phyloP scores from a whole-genome alignment of 2,888 invertebrate species.

The Imbricaverruca yamaguchii region DNA sequence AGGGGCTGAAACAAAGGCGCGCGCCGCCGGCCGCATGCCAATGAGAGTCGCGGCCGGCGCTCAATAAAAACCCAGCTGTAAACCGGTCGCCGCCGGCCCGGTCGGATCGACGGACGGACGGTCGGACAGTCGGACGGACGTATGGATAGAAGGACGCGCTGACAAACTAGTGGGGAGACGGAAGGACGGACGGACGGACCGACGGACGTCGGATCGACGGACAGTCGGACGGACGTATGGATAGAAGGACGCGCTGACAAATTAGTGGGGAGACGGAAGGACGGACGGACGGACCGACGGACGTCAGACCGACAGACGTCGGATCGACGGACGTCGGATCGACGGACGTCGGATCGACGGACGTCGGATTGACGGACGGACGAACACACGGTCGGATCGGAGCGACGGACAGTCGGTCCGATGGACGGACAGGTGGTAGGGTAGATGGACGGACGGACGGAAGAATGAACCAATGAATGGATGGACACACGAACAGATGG shows the following conservation, averaged over 20 bases:
- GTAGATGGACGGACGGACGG: too few relatives aligned
- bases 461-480: too few relatives aligned
- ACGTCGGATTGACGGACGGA: neutral
- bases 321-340: too few relatives aligned
- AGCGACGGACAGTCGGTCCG: too few relatives aligned
- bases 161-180: neutral
- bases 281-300: neutral
- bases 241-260: too few relatives aligned
- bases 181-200: neutral
- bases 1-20: constrained; percentile 20
- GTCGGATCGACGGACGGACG: neutral
- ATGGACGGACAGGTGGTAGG: too few relatives aligned
- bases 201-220: neutral
- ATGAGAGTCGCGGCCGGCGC: neutral
- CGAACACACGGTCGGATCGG: too few relatives aligned
- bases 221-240: too few relatives aligned
- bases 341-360: neutral
- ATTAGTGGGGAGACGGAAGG: neutral
- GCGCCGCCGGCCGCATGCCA: constrained; percentile 14
- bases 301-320: too few relatives aligned
- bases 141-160: too few relatives aligned
- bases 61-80: constrained; percentile 15
- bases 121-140: too few relatives aligned
- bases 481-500: too few relatives aligned
- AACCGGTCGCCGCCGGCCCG: neutral